Base-by-base conservation (phyloP, 2,113 vertebrate species). In the Poecile atricapillus region DNA sequence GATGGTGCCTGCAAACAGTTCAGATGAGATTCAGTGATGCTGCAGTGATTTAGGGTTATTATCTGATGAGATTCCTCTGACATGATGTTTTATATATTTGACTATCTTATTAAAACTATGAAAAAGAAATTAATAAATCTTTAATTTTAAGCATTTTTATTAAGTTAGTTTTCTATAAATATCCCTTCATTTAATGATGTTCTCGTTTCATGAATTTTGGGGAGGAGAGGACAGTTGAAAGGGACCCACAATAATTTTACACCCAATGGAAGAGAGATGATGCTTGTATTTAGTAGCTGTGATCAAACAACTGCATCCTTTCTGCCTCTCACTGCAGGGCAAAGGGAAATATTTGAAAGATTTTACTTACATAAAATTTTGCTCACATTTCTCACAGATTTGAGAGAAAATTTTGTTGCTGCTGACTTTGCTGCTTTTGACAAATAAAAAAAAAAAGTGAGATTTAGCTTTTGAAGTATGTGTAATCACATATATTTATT, bases 251-350 rank as follows among this genome's bases (percentile, higher is more conserved):
- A 33, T 5, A 53, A 33, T 64, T 73, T 88, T n/a, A 60, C 8
- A 28, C 28, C 9, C 3, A 0, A 31, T 0, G 0, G 31, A 79
- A 85, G 7, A 79, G 30, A 79, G 30, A 59, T 2, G 0, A 41
- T 52, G 12, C 9, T 60, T 90, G 10, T 70, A 47, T 70, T 74
- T 74, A 77, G 30, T 17, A 71, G 35, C 11, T 71, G 11, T 2
- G 3, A 44, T 65, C 49, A 80, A 89, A 83, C 20, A 67, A 25
- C 15, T 73, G 23, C 33, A 76, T 52, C 35, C 44, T 85, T 82
- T 39, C 58, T 68, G 21, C 27, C 15, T 90, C 23, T 71, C 41
- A 39, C 17, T 79, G 31, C 50, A 71, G 44, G 11, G 37, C 37
- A 81, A 87, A 78, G 10, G 20, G 47, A 83, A 91, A 41, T 49